Base-by-base conservation (phyloP, 1,140 invertebrate species). In the Drosophila navojoa region DNA sequence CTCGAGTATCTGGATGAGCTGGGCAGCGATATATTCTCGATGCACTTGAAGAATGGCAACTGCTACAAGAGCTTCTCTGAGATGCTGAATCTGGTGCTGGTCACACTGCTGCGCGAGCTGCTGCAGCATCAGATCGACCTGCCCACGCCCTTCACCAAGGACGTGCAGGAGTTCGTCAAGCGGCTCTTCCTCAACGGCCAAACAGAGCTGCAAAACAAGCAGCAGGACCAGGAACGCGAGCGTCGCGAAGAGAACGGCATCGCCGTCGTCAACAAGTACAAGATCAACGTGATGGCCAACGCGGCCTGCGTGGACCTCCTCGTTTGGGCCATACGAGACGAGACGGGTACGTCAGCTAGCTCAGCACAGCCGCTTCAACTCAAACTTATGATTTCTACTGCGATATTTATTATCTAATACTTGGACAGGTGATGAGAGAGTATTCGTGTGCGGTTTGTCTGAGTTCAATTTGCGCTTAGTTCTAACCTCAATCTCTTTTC, bases 241-340 rank as follows among this genome's bases (percentile, higher is more conserved):
- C 95, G 96, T 64, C 93, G 95, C n/a, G 96, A 97, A 81, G 95
- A 93, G 54, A 96, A 96, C 92, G 94, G 94, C 1, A 90, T 91
- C 25, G 76, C 87, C 0, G 95, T 96, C 0, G 95, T 98, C 4
- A 98, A 98, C 93, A 96, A 96, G 90, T 97, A 98, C 86, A 98
- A 98, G 93, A 95, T 99, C 29, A 98, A 98, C 90, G 97, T 99
- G 0, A 97, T 98, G 94, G 97, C 98, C 0, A 99, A 99, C 93
- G 98, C 98, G 3, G 97, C 98, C 13, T 99, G 98, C 92, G 97
- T 99, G 1, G 98, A 99, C 92, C 94, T 99, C 0, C 94, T 99
- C 3, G 98, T 99, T 29, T 99, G 98, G 98, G 97, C 98, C 10
- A 98, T 98, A 79, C 95, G 96, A 2, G 98, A 99, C 93, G 98